Conservation (phyloP, 1,140 invertebrate species). For the Leptestheria dahalacensis region DNA sequence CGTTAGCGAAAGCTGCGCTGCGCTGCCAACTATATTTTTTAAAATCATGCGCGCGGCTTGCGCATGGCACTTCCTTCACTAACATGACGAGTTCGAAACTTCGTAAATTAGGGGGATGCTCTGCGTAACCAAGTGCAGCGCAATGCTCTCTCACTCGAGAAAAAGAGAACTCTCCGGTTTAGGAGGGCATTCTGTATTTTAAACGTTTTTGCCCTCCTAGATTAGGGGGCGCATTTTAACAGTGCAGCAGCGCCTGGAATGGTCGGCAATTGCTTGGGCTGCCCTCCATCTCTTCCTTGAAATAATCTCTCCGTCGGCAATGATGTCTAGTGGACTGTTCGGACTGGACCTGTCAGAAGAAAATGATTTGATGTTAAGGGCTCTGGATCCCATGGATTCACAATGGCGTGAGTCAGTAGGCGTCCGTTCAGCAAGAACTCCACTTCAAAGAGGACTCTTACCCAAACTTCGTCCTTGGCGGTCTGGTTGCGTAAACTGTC, state of each 20-base stretch:
- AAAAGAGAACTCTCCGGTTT: too few relatives aligned
- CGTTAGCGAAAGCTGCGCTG: too few relatives aligned
- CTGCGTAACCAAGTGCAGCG: too few relatives aligned
- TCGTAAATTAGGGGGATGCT: too few relatives aligned
- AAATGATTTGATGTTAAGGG: constrained; percentile 10
- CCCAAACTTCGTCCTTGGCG: constrained; percentile 14
- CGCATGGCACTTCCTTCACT: too few relatives aligned
- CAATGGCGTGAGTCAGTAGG: constrained; percentile 13
- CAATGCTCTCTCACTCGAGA: too few relatives aligned
- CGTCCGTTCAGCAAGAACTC: constrained; percentile 20
- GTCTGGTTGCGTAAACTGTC: constrained; percentile 5
- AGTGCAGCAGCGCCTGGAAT: constrained; percentile 18
- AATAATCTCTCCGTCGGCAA: neutral
- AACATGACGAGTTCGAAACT: too few relatives aligned
- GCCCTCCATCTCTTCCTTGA: constrained; percentile 13
- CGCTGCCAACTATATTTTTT: too few relatives aligned
- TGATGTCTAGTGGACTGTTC: neutral
- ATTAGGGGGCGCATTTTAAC: too few relatives aligned
- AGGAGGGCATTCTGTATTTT: too few relatives aligned
- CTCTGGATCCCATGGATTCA: constrained; percentile 4
- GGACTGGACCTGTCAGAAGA: constrained; percentile 4
- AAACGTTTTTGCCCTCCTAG: too few relatives aligned
- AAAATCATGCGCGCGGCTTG: too few relatives aligned
- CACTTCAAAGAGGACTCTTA: constrained; percentile 15
- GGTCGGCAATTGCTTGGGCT: constrained; percentile 8